Percentiles rank a stretch among this genome's conserved stretches.
phyloP scores from a whole-genome alignment of 2,797 vertebrate species.

The Chromobotia macracanthus region DNA sequence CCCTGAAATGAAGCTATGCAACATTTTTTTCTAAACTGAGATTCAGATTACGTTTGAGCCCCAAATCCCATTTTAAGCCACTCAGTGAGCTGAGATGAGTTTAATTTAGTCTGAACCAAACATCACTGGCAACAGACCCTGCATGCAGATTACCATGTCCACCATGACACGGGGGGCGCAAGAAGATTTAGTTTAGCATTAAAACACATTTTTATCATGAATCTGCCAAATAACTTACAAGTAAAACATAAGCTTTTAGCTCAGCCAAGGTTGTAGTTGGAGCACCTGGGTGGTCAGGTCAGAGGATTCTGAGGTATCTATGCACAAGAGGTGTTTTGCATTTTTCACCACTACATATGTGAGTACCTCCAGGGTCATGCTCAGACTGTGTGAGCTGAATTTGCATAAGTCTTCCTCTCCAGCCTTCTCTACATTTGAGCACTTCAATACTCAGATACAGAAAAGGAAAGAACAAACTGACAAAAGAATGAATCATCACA shows the following conservation, averaged over 20 bases:
- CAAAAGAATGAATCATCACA: not conserved
- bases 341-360: constrained; percentile 35
- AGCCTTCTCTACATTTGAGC: not conserved
- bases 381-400: constrained; percentile 29
- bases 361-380: constrained; percentile 31
- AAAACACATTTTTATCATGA: not conserved
- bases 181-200: constrained; percentile 23
- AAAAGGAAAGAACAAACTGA: not conserved
- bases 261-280: constrained; percentile 3
- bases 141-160: constrained; percentile 21
- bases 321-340: not conserved
- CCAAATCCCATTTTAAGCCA: constrained; percentile 39
- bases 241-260: constrained; percentile 23
- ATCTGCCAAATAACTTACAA: not conserved
- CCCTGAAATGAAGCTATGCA: constrained; percentile 2
- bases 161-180: constrained; percentile 14
- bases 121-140: constrained; percentile 1
- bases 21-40: constrained; percentile 17
- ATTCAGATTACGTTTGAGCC: constrained; percentile 36
- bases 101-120: constrained; percentile 43
- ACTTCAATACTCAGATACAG: not conserved
- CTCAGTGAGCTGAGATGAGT: constrained; percentile 40
- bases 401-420: constrained; percentile 5
- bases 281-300: not conserved
- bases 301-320: not conserved